Conservation (phyloP, 2,113 vertebrate genomes). For the Tursiops truncatus region DNA sequence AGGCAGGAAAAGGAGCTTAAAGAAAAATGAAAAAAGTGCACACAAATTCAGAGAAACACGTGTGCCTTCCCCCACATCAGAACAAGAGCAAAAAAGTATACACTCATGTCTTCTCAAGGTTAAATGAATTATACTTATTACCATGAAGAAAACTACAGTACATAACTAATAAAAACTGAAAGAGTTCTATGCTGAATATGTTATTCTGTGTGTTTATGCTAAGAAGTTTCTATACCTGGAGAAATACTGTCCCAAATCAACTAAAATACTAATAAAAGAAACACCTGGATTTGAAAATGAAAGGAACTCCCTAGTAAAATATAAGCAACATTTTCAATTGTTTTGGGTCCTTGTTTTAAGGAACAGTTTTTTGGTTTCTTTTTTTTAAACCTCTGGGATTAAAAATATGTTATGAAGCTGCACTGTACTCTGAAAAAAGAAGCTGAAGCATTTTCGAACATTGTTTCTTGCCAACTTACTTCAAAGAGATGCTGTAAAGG, state of each 20-base stretch:
- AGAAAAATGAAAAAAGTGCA: neutral
- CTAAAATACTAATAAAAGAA: slow-evolving; percentile 31
- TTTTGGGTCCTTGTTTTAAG: slow-evolving; percentile 35
- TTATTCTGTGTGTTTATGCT: neutral
- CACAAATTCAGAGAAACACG: neutral
- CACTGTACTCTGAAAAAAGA: neutral
- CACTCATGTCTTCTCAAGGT: neutral
- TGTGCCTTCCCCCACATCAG: neutral
- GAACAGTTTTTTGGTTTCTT: neutral
- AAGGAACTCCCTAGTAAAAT: slow-evolving; percentile 14
- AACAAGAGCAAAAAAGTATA: neutral
- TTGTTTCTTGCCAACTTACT: slow-evolving; percentile 83
- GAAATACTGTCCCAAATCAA: neutral
- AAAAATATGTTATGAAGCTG: slow-evolving; percentile 8
- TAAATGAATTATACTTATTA: neutral
- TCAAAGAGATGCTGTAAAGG: slow-evolving; percentile 97
- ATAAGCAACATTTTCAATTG: slow-evolving; percentile 27
- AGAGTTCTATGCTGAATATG: neutral
- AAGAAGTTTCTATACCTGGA: neutral
- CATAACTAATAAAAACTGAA: neutral
- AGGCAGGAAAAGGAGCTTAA: neutral
- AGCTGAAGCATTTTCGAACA: neutral
- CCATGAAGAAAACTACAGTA: neutral
- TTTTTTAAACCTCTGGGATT: neutral
- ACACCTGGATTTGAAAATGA: neutral